Evolutionary conservation across 2,888 invertebrate genomes (phyloP), one percentile per base, ranked within the genome.

Genomic region (Fragum whitleyi): DNA sequence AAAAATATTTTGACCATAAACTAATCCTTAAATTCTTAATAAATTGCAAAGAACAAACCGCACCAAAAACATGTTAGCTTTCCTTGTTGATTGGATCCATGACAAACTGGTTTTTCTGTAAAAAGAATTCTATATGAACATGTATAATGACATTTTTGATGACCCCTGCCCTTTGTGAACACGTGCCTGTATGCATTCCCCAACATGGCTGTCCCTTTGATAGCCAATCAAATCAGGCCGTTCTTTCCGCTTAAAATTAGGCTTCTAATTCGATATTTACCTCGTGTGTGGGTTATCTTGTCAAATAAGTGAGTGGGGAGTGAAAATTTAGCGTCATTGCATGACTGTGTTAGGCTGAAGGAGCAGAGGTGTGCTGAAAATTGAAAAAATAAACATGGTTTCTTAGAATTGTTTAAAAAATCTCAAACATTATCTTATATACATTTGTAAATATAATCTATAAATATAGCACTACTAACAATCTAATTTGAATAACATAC

Each of bases 111-210:
- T 32, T 2, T 61, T 32, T 32, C 61, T 61, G 61, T 61, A 61
- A 61, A 19, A 61, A 61, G 5, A 47, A 47, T 28, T 3, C 7
- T 61, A 61, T n/a, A 61, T 61, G 29, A 32, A 32, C 7, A 21
- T 61, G 32, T 28, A 26, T 29, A 9, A 36, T 9, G 9, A n/a
- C n/a, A 36, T 36, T 36, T 6, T 9, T 36, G 26, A 28, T 61
- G 61, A 61, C 0, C 61, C 61, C 61, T 61, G 61, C 61, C 61
- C 32, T 61, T 61, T 61, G 61, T 61, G 36, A 61, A 61, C 61
- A 61, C 26, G 32, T 28, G 61, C 61, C 29, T 61, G 61, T 61
- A 26, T 61, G n/a, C 32, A 32, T 61, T 61, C 61, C 61, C 61
- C 61, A 61, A 61, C 32, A 32, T 61, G 61, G 61, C 61, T 28